Conservation (phyloP, 2,888 invertebrate genomes). For the Colostygia pectinataria region DNA sequence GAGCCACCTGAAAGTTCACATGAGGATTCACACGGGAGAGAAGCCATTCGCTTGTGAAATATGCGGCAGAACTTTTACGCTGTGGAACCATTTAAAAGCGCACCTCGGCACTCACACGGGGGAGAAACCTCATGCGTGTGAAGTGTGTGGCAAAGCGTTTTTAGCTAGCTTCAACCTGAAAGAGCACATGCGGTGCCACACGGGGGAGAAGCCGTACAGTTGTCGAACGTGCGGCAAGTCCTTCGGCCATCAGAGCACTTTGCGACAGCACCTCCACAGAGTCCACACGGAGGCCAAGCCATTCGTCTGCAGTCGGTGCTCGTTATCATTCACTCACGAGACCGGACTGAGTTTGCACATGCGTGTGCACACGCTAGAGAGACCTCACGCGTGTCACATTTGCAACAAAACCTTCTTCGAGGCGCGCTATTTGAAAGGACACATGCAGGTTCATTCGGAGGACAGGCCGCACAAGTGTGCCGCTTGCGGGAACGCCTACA, state of each 20-base stretch:
- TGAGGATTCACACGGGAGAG: slow-evolving; percentile 16
- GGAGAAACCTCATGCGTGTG: slow-evolving; percentile 16
- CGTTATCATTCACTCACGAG: slow-evolving; percentile 1
- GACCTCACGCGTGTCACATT: slow-evolving; percentile 2
- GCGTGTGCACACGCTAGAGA: slow-evolving; percentile 4
- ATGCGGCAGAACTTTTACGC: slow-evolving; percentile 20
- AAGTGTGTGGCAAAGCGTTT: slow-evolving; percentile 21
- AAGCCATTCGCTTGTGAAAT: slow-evolving; percentile 24
- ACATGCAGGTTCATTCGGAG: slow-evolving; percentile 14
- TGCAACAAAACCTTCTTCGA: not conserved
- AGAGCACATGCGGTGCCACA: slow-evolving; percentile 7
- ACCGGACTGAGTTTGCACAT: not conserved
- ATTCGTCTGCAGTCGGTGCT: slow-evolving; percentile 8
- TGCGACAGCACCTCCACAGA: not conserved
- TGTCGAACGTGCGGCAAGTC: slow-evolving; percentile 1
- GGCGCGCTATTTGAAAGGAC: slow-evolving; percentile 1
- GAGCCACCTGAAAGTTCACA: slow-evolving; percentile 17
- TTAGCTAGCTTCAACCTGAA: not conserved
- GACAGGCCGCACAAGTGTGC: slow-evolving; percentile 3
- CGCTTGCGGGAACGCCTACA: slow-evolving; percentile 7
- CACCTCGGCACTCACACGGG: slow-evolving; percentile 17
- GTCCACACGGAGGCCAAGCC: slow-evolving; percentile 10
- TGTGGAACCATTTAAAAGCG: slow-evolving; percentile 18
- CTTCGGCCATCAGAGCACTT: slow-evolving; percentile 12
- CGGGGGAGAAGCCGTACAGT: slow-evolving; percentile 1